These are phyloP conservation scores for Rhopalosiphum padi DNA, from an alignment of 1,140 invertebrate species.

Conservation along the genomic window DNA sequence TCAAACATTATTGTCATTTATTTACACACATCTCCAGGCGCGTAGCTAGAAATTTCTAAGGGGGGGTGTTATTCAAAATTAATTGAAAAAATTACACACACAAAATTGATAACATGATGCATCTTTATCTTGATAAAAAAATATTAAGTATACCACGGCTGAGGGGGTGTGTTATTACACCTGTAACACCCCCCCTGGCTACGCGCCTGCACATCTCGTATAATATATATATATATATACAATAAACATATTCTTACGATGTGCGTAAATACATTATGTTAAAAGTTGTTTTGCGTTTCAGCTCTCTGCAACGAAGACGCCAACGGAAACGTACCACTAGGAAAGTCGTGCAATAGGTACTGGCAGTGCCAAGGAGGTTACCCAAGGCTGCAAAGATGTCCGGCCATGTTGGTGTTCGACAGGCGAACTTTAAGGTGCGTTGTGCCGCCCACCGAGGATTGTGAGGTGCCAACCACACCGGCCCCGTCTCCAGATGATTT, in stretches of 20 bases:
- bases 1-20: too few relatives aligned
- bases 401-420: constrained; percentile 90
- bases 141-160: too few relatives aligned
- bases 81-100: too few relatives aligned
- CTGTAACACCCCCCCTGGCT: too few relatives aligned
- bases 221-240: too few relatives aligned
- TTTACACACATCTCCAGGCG: neutral
- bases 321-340: constrained; percentile 78
- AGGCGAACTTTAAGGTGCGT: constrained; percentile 82
- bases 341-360: constrained; percentile 91
- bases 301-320: constrained; percentile 89
- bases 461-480: constrained; percentile 80
- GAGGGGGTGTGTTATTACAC: too few relatives aligned
- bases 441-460: constrained; percentile 86
- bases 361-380: constrained; percentile 94
- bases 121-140: too few relatives aligned
- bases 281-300: constrained; percentile 63
- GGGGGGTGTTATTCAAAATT: too few relatives aligned
- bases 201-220: too few relatives aligned
- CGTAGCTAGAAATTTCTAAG: too few relatives aligned
- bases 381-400: constrained; percentile 85
- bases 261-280: neutral
- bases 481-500: constrained; percentile 68
- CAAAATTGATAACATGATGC: too few relatives aligned
- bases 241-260: neutral